Evolutionary conservation across 2,888 invertebrate genomes (phyloP), one percentile per base, ranked within the genome.

Genomic region (Stenoptilia bipunctidactyla): DNA sequence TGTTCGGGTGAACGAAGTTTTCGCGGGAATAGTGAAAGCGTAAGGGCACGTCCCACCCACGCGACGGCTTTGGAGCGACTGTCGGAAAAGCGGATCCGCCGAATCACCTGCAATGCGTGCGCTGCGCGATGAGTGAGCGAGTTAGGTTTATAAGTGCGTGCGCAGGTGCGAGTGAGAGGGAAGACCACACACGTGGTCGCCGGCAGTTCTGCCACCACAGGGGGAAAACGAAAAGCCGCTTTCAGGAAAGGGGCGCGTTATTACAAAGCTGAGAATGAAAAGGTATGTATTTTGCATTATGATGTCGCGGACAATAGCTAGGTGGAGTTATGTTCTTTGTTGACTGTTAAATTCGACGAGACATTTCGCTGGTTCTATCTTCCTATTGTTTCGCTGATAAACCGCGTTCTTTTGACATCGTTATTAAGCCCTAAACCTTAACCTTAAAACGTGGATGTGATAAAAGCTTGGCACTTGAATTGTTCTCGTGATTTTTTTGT

Each of bases 31-130:
- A 44, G 36, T 38, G 37, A 40, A 45, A 48, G 50, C 45, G 47
- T 47, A 46, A 43, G 53, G 52, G 53, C 9, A 30, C 74, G 71
- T 63, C 53, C 63, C 62, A 55, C 71, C 66, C 66, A 66, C 72
- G 61, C 64, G 55, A 48, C 59, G 53, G 52, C 53, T 51, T 42
- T 56, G 58, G 59, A 64, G 61, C 71, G 71, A 82, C 82, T 82
- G 64, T 62, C 55, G 41, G 20, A 20, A 20, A 47, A 49, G 48
- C 45, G 50, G 45, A 51, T 49, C 30, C 53, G 52, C 57, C 61
- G 20, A 20, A 66, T 74, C 76, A 82, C 82, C 82, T 82, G 82
- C 82, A 82, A 69, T 82, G 80, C 82, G 82, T 77, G 77, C 75
- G 82, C 76, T 74, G 70, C 59, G 73, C 71, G 67, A 58, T 74